A percentile compares a stretch with the other conserved stretches of the same genome.
Conservation (phyloP, 2,113 vertebrate genomes). For the Zosterops hypoxanthus region DNA sequence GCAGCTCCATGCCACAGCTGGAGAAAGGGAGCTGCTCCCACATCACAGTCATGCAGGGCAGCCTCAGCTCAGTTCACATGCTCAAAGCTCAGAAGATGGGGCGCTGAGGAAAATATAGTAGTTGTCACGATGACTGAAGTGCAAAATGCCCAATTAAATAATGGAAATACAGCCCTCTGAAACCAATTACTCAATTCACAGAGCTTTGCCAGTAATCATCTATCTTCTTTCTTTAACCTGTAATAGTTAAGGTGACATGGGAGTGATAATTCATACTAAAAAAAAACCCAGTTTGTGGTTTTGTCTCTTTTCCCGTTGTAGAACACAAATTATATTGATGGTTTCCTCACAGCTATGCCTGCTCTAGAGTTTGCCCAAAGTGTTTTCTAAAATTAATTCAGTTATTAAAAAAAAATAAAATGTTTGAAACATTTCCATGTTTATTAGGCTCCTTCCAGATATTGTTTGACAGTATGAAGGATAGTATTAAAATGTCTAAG, state of each 20-base stretch:
- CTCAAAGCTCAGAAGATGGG: not conserved
- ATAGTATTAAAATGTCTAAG: not conserved
- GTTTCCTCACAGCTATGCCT: not conserved
- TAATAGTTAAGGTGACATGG: not conserved
- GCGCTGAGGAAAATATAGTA: not conserved
- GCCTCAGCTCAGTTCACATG: not conserved
- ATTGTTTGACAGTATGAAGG: not conserved
- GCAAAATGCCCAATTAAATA: not conserved
- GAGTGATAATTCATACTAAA: not conserved
- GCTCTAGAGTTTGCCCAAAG: not conserved
- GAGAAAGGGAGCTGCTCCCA: not conserved
- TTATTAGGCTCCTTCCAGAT: not conserved
- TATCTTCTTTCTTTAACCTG: not conserved
- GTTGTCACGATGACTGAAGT: not conserved
- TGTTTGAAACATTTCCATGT: not conserved
- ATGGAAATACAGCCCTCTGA: not conserved
- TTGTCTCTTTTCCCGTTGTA: not conserved
- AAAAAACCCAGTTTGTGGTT: not conserved
- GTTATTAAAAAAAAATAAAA: not conserved
- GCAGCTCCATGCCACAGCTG: not conserved
- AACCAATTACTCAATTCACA: rapidly evolving
- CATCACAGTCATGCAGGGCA: not conserved
- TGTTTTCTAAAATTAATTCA: not conserved
- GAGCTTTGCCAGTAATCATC: not conserved
- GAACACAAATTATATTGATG: not conserved